Evolutionary conservation across 2,888 invertebrate species (phyloP), one percentile per base, ranked within the genome.

Genomic region (Sarcophaga caerulescens): DNA sequence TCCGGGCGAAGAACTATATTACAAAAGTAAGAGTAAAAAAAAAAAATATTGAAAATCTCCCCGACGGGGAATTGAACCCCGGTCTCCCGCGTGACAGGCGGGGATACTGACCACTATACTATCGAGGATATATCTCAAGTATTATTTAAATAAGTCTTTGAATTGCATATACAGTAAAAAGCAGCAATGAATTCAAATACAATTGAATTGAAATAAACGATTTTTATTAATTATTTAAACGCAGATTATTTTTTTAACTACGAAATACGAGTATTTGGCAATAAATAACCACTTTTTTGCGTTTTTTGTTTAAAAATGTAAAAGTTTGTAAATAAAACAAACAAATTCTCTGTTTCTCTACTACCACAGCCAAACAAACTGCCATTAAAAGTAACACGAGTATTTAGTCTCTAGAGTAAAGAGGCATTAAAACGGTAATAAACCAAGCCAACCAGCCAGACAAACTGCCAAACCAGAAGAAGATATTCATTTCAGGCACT

Each of bases 41-140:
- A 47, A 47, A n/a, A n/a, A 47, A 12, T 4, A 47, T 14, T 0
- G 47, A 11, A 47, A 47, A 47, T 73, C 90, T 91, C 92, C 92
- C 90, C 92, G 91, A 91, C 91, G 91, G 91, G 92, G 91, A 91
- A 92, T 92, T 92, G 91, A 91, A 91, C 92, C 92, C 91, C 91
- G 91, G 90, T 91, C 91, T 91, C 91, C 92, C 91, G 91, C 92
- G 91, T 91, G 91, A 91, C 92, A 91, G 92, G 91, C 91, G 91
- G 92, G 91, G 92, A 92, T 91, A 92, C 92, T 91, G 84, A 91
- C 91, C 91, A 91, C 92, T 92, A 92, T 92, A 92, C 92, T 92
- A 91, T 91, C 91, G 92, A 91, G 91, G 91, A 92, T 76, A 47
- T 47, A 14, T 47, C 3, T 14, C 0, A 12, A 47, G 0, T 0